These are phyloP conservation scores for Heterocephalus glaber DNA, from an alignment of 2,113 vertebrate species.

Conservation along the genomic window DNA sequence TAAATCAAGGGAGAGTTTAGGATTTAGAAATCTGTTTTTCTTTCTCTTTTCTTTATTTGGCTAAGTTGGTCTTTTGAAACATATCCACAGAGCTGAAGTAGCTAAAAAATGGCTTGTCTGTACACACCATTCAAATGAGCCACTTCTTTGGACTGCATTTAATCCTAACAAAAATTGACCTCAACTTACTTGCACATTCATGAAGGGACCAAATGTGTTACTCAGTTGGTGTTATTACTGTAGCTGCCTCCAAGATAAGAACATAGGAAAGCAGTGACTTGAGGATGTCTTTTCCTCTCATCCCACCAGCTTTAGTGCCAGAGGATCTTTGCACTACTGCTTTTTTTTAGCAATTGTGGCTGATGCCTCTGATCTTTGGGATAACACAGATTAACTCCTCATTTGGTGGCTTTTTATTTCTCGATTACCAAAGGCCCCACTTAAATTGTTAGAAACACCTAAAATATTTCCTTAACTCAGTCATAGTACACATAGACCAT, in stretches of 20 bases:
- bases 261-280: background rate
- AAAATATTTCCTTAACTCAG: conserved; percentile 32
- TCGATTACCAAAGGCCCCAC: background rate
- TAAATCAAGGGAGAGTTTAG: conserved; percentile 23
- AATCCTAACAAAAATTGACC: conserved; percentile 15
- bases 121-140: background rate
- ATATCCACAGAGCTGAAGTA: background rate
- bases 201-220: background rate
- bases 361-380: background rate
- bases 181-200: conserved; percentile 42
- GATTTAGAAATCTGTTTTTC: background rate
- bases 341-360: background rate
- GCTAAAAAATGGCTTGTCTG: background rate
- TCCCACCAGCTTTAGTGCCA: background rate
- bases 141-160: conserved; percentile 14
- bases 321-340: background rate
- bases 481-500: background rate
- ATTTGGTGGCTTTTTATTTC: background rate
- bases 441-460: conserved; percentile 21
- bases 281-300: background rate
- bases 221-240: background rate
- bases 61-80: conserved; percentile 33
- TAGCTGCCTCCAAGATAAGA: background rate
- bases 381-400: conserved; percentile 1
- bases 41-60: background rate